Percentiles rank a stretch among this genome's conserved stretches.
Evolutionary conservation across 2,797 vertebrate species (phyloP).

Genomic region (Poeciliopsis presidionis): DNA sequence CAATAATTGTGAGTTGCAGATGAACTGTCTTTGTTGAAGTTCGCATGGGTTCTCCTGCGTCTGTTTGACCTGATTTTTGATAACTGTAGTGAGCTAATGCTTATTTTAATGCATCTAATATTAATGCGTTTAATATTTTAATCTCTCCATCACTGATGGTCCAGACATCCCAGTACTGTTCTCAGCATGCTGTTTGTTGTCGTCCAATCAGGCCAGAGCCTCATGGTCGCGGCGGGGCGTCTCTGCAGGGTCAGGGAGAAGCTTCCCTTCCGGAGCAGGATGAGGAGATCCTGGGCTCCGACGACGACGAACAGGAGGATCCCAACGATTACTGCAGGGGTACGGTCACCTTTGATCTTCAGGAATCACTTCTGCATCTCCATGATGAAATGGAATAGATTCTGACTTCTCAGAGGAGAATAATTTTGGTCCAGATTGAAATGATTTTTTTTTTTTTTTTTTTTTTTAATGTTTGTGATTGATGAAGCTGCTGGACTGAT

Average conservation of each 20-base stretch:
- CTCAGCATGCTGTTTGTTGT: slow-evolving; percentile 11
- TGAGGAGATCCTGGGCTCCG: slow-evolving; percentile 95
- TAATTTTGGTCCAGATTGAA: background rate
- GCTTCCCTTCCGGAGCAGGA: slow-evolving; percentile 86
- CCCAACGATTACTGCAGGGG: slow-evolving; percentile 98
- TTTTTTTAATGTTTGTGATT: background rate
- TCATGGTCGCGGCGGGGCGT: slow-evolving; percentile 85
- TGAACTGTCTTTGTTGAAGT: background rate
- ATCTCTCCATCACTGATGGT: background rate
- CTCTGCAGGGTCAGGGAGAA: slow-evolving; percentile 82
- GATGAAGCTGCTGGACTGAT: background rate
- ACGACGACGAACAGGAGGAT: slow-evolving; percentile 97
- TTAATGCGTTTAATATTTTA: no score
- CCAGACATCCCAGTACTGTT: background rate
- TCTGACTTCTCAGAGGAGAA: background rate
- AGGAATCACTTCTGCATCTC: background rate
- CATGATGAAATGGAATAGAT: background rate
- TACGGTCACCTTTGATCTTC: slow-evolving; percentile 43
- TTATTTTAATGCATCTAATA: background rate
- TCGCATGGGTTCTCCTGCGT: background rate
- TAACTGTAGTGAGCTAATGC: background rate
- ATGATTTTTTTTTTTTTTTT: background rate
- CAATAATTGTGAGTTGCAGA: background rate
- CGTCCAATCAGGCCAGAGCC: slow-evolving; percentile 85
- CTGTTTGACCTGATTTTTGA: background rate